A percentile compares a stretch with the other conserved stretches of the same genome.
These are phyloP conservation scores for Reticulitermes speratus DNA, from an alignment of 1,140 invertebrate species.

Conservation along the genomic window DNA sequence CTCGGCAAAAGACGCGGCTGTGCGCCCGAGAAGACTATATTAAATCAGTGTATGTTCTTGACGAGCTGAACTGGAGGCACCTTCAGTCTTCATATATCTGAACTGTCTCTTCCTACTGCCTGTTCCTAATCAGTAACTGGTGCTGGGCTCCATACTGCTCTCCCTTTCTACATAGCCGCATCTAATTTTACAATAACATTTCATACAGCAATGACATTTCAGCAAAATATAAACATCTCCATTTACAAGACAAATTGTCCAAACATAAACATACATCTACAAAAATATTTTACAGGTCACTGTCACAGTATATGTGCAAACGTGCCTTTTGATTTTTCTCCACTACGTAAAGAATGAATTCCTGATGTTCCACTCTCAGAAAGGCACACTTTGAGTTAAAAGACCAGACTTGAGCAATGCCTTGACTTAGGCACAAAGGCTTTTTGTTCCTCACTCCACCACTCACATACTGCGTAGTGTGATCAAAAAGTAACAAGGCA, in stretches of 20 bases:
- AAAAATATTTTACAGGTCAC: background rate
- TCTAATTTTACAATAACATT: too few relatives aligned
- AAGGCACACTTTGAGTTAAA: background rate
- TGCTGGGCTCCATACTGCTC: too few relatives aligned
- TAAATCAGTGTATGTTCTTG: too few relatives aligned
- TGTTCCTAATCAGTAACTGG: too few relatives aligned
- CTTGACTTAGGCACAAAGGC: background rate
- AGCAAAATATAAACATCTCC: background rate
- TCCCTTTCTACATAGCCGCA: too few relatives aligned
- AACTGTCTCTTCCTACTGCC: too few relatives aligned
- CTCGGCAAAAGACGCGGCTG: too few relatives aligned
- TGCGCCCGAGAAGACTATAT: too few relatives aligned
- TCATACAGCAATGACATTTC: background rate
- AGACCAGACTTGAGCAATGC: background rate
- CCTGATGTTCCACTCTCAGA: background rate
- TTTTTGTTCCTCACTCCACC: background rate
- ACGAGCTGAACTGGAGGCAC: too few relatives aligned
- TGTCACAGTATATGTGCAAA: background rate
- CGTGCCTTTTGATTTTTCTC: background rate
- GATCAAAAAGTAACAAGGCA: background rate
- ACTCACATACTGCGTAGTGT: background rate
- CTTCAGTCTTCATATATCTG: too few relatives aligned
- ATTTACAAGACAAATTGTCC: background rate
- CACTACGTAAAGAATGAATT: background rate
- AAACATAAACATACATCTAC: background rate